Conservation (phyloP, 2,113 vertebrate genomes). For the Leptobrachium ailaonicum region DNA sequence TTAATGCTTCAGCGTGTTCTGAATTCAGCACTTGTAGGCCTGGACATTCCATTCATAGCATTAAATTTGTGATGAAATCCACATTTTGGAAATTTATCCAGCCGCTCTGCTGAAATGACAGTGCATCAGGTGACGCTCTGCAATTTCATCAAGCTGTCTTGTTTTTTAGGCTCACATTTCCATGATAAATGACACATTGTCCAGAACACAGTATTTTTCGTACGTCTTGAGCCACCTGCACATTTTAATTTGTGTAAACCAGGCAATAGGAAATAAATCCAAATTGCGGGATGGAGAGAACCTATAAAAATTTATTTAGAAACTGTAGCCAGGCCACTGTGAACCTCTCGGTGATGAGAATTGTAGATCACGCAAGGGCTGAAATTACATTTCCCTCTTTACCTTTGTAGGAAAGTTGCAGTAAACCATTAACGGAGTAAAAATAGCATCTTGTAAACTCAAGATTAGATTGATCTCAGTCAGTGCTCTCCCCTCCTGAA, state of each 20-base stretch:
- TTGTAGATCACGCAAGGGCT: slow-evolving; percentile 32
- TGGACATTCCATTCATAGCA: too few species aligned
- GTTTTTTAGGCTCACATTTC: slow-evolving; percentile 50
- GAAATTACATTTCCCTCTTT: slow-evolving; percentile 47
- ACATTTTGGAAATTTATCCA: slow-evolving; percentile 51
- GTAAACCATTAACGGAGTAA: neutral
- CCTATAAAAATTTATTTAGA: slow-evolving; percentile 56
- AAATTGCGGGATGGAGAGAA: slow-evolving; percentile 50
- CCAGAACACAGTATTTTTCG: slow-evolving; percentile 61
- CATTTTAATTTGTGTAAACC: slow-evolving; percentile 59
- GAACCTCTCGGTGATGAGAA: slow-evolving; percentile 45
- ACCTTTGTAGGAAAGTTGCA: slow-evolving; percentile 20
- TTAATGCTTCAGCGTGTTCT: too few species aligned
- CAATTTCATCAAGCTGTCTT: slow-evolving; percentile 45
- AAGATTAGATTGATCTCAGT: slow-evolving; percentile 16
- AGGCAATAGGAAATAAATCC: slow-evolving; percentile 58
- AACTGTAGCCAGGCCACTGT: slow-evolving; percentile 52
- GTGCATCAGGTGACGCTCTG: slow-evolving; percentile 15
- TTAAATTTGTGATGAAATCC: slow-evolving; percentile 9
- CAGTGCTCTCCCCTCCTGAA: neutral
- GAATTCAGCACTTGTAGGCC: too few species aligned
- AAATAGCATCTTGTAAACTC: slow-evolving; percentile 39
- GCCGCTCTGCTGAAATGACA: slow-evolving; percentile 24
- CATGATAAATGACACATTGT: slow-evolving; percentile 61
- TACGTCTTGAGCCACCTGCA: slow-evolving; percentile 53